Conservation (phyloP, 2,113 vertebrate genomes). For the Ploceus nigricollis region DNA sequence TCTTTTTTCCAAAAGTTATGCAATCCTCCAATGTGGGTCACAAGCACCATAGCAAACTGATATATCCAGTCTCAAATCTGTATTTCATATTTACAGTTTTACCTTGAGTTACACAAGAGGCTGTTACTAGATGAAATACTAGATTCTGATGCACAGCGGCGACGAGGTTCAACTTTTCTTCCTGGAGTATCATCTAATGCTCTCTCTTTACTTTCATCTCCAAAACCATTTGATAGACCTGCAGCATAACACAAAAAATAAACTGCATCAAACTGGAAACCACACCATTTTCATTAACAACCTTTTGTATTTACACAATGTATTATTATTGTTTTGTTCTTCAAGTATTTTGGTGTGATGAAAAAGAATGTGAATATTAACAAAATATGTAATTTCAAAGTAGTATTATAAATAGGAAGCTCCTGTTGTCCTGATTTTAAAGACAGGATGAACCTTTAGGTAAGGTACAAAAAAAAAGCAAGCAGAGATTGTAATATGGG, state of each 20-base stretch:
- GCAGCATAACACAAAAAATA: conserved; percentile 28
- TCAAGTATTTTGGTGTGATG: background rate
- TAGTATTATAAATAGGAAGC: background rate
- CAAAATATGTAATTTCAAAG: background rate
- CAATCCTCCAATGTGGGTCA: background rate
- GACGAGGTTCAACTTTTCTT: conserved; percentile 81
- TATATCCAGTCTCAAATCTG: background rate
- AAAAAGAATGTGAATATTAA: background rate
- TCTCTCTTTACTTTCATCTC: conserved; percentile 76
- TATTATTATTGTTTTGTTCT: background rate
- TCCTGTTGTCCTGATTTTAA: background rate
- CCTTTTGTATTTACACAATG: background rate
- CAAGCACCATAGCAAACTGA: background rate
- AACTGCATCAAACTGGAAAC: conserved; percentile 14
- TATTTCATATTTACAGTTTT: conserved; percentile 22
- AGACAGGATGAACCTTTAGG: background rate
- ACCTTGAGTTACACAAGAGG: conserved; percentile 88
- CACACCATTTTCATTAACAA: background rate
- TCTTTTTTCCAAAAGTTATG: background rate
- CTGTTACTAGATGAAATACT: conserved; percentile 94
- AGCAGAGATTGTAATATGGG: background rate
- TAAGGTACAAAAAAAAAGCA: background rate
- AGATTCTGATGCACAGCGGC: conserved; percentile 94
- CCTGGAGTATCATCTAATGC: conserved; percentile 68
- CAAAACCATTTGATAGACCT: conserved; percentile 91